Base-by-base conservation (phyloP, 2,888 invertebrate species). In the Eilema sororculum region DNA sequence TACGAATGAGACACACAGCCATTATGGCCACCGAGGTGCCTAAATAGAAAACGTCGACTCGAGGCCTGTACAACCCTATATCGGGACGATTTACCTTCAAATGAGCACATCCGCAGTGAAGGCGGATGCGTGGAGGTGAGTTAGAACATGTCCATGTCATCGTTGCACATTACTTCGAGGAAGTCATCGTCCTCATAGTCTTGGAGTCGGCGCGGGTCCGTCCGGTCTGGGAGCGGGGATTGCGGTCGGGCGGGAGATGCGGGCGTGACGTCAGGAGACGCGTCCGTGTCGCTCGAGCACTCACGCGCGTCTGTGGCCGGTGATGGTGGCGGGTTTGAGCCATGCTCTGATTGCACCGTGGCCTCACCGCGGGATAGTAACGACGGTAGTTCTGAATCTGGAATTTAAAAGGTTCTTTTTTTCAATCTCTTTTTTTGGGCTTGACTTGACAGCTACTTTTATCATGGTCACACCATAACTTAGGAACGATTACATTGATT, bases 261-360 rank as follows among this genome's bases (percentile, higher is more conserved):
- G 52, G 76, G 71, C 70, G 70, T 33, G 57, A 71, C 67, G 68
- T 76, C 68, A 3, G 69, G 69, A 9, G 69, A 62, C 20, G 93
- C 92, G 87, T 96, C 96, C n/a, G 96, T 96, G 85, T 97, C 97
- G 70, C 96, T 96, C 78, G 97, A 97, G 84, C 96, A 95, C 60
- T 96, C 96, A 72, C 96, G 96, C 22, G 97, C 96, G 88, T 97
- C 97, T 0, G 97, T 97, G 46, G 97, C 98, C 0, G 98, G 98
- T 33, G 98, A 98, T 8, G 98, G 98, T 16, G 98, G 98, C 62
- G 98, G 98, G 93, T 98, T 98, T 2, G 96, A 96, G 66, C 96
- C 95, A 80, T 95, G 96, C 85, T 96, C 95, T 28, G 96, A 96
- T 70, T 96, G 95, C 33, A 89, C 92, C 0, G 91, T 88, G 56